Conservation (phyloP, 2,113 vertebrate genomes). For the Falcunculus frontatus region DNA sequence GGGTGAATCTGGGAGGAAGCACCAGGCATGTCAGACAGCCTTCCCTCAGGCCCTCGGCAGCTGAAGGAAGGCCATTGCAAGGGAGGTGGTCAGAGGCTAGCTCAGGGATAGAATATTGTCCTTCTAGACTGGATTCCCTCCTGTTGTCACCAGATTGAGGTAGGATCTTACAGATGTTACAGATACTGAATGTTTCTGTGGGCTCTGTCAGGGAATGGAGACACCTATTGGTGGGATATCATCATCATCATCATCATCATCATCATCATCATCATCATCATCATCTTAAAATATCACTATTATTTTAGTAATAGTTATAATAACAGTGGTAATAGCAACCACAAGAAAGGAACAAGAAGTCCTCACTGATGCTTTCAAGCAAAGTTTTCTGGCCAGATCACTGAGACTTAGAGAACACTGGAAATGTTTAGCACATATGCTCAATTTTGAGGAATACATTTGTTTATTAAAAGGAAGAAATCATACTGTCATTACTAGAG, state of each 20-base stretch:
- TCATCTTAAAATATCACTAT: background rate
- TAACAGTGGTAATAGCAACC: background rate
- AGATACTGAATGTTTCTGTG: background rate
- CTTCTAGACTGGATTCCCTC: background rate
- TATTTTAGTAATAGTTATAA: background rate
- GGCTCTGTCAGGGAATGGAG: constrained; percentile 28
- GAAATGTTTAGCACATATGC: background rate
- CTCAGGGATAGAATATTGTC: background rate
- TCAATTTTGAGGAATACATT: background rate
- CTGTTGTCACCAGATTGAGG: background rate
- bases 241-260: background rate
- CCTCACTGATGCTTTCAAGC: background rate
- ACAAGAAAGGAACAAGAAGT: background rate
- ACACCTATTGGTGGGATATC: constrained; percentile 2
- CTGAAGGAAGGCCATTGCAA: background rate
- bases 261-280: background rate
- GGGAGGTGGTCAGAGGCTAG: background rate
- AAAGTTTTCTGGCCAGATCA: background rate
- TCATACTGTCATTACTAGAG: background rate
- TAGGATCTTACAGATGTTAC: background rate
- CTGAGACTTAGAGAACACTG: background rate
- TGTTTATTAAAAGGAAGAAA: background rate
- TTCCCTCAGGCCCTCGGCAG: background rate
- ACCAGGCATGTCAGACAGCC: background rate
- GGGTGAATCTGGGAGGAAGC: background rate